Evolutionary conservation across 2,113 vertebrate species (phyloP), one percentile per base, ranked within the genome.

Genomic region (Ascaphus truei): DNA sequence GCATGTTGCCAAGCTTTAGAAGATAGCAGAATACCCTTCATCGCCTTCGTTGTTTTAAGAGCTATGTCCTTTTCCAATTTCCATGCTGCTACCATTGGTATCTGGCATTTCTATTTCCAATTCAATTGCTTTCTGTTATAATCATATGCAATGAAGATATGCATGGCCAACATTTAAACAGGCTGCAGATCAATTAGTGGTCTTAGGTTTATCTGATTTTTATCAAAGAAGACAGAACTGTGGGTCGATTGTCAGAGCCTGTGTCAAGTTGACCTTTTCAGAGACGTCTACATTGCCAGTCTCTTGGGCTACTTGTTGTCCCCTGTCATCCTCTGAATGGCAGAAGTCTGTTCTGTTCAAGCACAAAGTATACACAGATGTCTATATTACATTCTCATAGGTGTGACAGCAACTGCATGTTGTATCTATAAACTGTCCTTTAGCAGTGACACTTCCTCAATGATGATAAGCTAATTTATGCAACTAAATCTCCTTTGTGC

Each of bases 231-330:
- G 94, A 96, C 93, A 95, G 91, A 93, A 93, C 92, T 88, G 90
- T 88, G 91, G 95, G 95, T 98, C 95, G 96, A 98, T 98, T 92
- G 91, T 94, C 90, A 93, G 90, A 95, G 95, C 91, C 92, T 90
- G 86, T 95, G 92, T 99, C 97, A 99, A 98, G 96, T 96, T 97
- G 97, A 98, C 96, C 96, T 99, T 99, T 99, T 98, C 96, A 98
- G 94, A 95, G 93, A 93, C 75, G 92, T 86, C 88, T 94, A 91
- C 85, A 90, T 88, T 87, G 85, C 86, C 84, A 81, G 86, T 94
- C 93, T 94, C 94, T 75, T 88, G 90, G 93, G 92, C 89, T 90
- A 89, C 84, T 89, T 92, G 83, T 85, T 87, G 92, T 95, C 93
- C 93, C 89, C 89, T 91, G 95, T 95, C 96, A 93, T 86, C 76